Base-by-base conservation (phyloP, 2,888 invertebrate genomes). In the Salpingus planirostris region DNA sequence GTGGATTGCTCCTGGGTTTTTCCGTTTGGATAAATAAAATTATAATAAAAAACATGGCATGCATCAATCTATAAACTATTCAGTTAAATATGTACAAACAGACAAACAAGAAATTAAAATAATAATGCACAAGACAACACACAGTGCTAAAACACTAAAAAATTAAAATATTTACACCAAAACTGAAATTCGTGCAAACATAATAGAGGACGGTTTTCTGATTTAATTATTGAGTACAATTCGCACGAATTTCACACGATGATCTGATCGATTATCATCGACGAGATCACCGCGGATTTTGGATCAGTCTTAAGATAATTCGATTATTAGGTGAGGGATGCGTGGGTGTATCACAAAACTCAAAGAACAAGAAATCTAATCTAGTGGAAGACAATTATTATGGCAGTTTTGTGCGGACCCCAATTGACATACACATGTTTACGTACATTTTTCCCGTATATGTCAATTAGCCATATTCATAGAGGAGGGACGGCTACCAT, bases 401-500 rank as follows among this genome's bases (percentile, higher is more conserved):
- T 23, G 15, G 15, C 24, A 21, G 11, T 24, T n/a, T n/a, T n/a
- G n/a, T n/a, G n/a, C n/a, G n/a, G n/a, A n/a, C n/a, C n/a, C 24
- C 12, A 24, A 29, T 13, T 21, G 25, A 32, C 21, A 33, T 12
- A 23, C n/a, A n/a, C n/a, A 28, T 31, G 13, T 31, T 29, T 26
- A 41, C 32, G 32, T 37, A 40, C 32, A 40, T 26, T 37, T 28
- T 24, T 36, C 36, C 33, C 37, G n/a, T n/a, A n/a, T n/a, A 40
- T 32, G 34, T 38, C 33, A 42, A 45, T 51, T 41, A 50, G 52
- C 55, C 55, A 57, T 59, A 57, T 57, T 55, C 57, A 50, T 47
- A 38, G 39, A 36, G 40, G 43, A 47, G 35, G 34, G 42, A n/a
- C n/a, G n/a, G n/a, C n/a, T n/a, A n/a, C n/a, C 45, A 45, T 55